Percentiles rank a stretch among this genome's conserved stretches.
Conservation (phyloP, 2,797 vertebrate genomes). For the Enteromius fasciolatus region DNA sequence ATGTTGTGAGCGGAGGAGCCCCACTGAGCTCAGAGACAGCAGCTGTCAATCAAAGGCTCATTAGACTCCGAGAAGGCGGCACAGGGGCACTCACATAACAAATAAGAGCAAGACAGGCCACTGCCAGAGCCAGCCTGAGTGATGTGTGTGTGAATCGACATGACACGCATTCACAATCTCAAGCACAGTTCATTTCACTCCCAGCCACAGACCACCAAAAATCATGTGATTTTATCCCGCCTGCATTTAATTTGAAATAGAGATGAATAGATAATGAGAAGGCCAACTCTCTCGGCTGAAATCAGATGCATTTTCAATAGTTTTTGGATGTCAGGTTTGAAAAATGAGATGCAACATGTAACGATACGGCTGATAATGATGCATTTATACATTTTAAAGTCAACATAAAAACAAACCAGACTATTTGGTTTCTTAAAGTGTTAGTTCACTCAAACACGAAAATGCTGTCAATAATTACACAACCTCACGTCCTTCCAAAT, state of each 20-base stretch:
- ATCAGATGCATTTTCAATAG: neutral
- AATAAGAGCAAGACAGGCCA: slow-evolving; percentile 70
- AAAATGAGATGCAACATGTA: neutral
- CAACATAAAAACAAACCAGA: neutral
- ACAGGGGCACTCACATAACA: slow-evolving; percentile 68
- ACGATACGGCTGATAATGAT: neutral
- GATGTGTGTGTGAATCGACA: slow-evolving; percentile 79
- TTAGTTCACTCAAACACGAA: neutral
- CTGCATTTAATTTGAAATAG: slow-evolving; percentile 55
- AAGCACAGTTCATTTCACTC: slow-evolving; percentile 54
- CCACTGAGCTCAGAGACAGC: slow-evolving; percentile 69
- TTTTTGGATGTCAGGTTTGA: neutral
- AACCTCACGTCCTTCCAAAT: neutral
- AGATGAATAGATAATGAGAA: slow-evolving; percentile 38
- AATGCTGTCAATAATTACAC: neutral
- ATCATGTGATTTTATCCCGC: slow-evolving; percentile 27
- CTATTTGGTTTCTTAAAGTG: neutral
- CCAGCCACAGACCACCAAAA: slow-evolving; percentile 38
- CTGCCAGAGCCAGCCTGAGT: slow-evolving; percentile 79
- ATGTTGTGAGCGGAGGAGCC: slow-evolving; percentile 63
- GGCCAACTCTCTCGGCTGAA: neutral
- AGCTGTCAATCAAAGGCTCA: slow-evolving; percentile 81
- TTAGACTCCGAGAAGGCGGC: slow-evolving; percentile 74
- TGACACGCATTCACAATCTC: slow-evolving; percentile 78
- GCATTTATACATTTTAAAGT: neutral